Conservation (phyloP, 2,888 invertebrate genomes). For the Syritta pipiens region DNA sequence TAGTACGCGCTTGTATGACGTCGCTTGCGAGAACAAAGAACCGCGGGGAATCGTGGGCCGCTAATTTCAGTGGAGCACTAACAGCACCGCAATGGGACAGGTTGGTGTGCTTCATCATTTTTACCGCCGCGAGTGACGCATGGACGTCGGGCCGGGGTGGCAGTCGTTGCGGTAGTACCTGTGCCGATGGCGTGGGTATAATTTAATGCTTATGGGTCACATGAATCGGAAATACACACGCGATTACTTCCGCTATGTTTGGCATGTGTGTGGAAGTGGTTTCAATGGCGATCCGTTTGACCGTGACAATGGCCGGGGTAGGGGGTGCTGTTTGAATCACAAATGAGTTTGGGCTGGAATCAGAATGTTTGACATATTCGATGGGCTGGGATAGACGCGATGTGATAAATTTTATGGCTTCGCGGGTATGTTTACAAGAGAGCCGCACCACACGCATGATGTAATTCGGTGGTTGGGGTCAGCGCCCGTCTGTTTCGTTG, state of each 20-base stretch:
- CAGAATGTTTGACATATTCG: not conserved
- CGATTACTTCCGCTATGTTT: conserved; percentile 53
- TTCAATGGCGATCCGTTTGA: conserved; percentile 63
- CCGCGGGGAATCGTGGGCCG: conserved; percentile 32
- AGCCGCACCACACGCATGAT: no score
- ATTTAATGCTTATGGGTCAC: conserved; percentile 63
- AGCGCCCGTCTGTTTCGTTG: no score
- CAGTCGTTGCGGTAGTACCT: conserved; percentile 22
- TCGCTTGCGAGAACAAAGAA: conserved; percentile 22
- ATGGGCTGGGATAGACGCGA: no score
- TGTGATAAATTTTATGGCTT: no score
- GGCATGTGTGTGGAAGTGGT: conserved; percentile 41
- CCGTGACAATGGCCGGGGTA: conserved; percentile 59
- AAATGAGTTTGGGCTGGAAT: conserved; percentile 36
- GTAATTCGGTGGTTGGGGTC: no score
- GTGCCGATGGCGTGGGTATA: conserved; percentile 12
- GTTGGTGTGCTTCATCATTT: not conserved
- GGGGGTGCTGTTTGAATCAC: conserved; percentile 28
- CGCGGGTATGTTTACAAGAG: no score
- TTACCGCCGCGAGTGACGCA: no score
- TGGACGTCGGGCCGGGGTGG: not conserved
- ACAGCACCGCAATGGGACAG: conserved; percentile 19
- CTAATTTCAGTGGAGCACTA: conserved; percentile 11
- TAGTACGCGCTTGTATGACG: conserved; percentile 7
- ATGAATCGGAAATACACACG: conserved; percentile 66